A percentile compares a stretch with the other conserved stretches of the same genome.
Evolutionary conservation across 2,113 vertebrate genomes (phyloP).

Genomic region (Columbina picui): DNA sequence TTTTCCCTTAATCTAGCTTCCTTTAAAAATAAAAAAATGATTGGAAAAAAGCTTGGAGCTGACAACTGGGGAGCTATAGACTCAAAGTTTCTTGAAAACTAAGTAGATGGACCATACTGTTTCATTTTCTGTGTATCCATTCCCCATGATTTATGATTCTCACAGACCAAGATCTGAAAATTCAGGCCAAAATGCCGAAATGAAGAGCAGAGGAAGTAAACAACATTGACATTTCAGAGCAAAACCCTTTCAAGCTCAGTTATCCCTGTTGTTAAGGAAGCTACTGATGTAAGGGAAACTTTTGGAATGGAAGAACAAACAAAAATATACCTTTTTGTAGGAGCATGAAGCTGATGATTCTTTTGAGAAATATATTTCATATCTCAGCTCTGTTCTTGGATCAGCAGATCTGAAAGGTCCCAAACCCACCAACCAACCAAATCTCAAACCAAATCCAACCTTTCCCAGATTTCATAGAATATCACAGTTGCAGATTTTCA

Average conservation of each 20-base stretch:
- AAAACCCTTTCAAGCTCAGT: conserved; percentile 34
- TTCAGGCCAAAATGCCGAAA: conserved; percentile 13
- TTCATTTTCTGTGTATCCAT: conserved; percentile 7
- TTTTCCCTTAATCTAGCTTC: background rate
- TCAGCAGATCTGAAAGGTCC: background rate
- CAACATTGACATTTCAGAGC: conserved; percentile 6
- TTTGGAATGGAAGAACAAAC: conserved; percentile 1
- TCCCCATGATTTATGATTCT: conserved; percentile 29
- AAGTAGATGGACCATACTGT: background rate
- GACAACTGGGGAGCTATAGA: background rate
- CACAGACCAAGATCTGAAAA: conserved; percentile 1
- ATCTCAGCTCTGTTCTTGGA: background rate
- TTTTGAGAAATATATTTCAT: background rate
- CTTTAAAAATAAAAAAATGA: background rate
- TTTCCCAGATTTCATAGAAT: background rate
- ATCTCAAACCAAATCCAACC: background rate
- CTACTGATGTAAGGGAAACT: conserved; percentile 1
- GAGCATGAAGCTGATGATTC: background rate
- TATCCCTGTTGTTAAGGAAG: conserved; percentile 18
- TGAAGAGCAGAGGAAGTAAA: conserved; percentile 38
- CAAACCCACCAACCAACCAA: background rate
- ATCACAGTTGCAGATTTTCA: background rate
- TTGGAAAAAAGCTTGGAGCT: background rate
- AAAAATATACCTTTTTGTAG: background rate
- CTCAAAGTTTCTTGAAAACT: background rate